A percentile compares a stretch with the other conserved stretches of the same genome.
phyloP scores from a whole-genome alignment of 2,113 vertebrate species.

The Pteronura brasiliensis region DNA sequence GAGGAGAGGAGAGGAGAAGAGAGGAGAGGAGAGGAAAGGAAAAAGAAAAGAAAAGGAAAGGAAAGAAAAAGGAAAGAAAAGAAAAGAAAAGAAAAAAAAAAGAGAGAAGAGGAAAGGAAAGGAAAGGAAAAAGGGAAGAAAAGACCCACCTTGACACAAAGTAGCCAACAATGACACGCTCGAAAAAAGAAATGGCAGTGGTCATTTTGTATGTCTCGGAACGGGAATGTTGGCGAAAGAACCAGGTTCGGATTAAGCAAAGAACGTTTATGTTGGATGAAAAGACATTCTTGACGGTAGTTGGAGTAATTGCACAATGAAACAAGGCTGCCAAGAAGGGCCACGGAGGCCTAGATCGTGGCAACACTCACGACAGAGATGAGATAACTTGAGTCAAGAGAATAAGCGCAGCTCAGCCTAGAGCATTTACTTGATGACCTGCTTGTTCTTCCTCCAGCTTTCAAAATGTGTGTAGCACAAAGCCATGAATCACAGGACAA shows the following conservation, averaged over 20 bases:
- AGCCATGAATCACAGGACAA: conserved; percentile 76
- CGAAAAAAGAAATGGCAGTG: conserved; percentile 61
- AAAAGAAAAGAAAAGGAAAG: neutral
- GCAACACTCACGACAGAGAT: conserved; percentile 81
- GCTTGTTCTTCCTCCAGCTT: conserved; percentile 64
- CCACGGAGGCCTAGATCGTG: conserved; percentile 65
- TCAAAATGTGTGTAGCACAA: conserved; percentile 56
- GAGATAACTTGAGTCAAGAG: conserved; percentile 80
- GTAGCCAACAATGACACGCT: conserved; percentile 52
- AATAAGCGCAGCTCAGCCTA: conserved; percentile 65
- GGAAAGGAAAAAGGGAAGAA: conserved; percentile 23
- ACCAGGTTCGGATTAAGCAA: conserved; percentile 70
- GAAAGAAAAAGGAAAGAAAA: neutral
- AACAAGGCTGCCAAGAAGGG: conserved; percentile 76
- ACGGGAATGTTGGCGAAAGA: conserved; percentile 55
- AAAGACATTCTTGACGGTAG: conserved; percentile 75
- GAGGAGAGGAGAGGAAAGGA: no score
- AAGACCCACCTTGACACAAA: conserved; percentile 24
- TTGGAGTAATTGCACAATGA: conserved; percentile 74
- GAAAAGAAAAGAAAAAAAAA: no score
- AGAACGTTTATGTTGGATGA: conserved; percentile 75
- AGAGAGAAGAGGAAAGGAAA: no score
- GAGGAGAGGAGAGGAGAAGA: neutral
- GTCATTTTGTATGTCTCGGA: conserved; percentile 30
- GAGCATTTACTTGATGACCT: conserved; percentile 62